Base-by-base conservation (phyloP, 2,888 invertebrate genomes). In the Cosmopolites sordidus region DNA sequence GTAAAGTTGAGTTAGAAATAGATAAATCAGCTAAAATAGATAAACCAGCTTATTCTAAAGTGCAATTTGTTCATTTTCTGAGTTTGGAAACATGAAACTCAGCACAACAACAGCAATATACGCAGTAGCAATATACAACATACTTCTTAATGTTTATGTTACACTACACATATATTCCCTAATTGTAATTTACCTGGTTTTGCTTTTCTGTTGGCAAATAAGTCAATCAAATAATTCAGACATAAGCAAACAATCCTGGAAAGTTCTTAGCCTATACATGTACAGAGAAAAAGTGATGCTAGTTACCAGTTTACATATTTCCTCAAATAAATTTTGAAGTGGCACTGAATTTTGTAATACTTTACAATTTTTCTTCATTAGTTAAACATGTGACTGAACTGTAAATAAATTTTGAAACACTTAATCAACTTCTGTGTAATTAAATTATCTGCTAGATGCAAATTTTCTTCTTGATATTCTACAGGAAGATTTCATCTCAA, bases 201-300 rank as follows among this genome's bases (percentile, higher is more conserved):
- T 83, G 37, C 87, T 85, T 68, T 83, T 84, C 56, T 88, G 86
- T 64, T 89, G 86, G 46, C 82, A 80, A 66, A 90, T 82, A 14
- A 92, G 76, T 92, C 92, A 92, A 67, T 91, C 89, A 3, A 92
- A 83, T 9, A 92, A 73, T 66, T 91, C 89, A 52, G 83, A 84
- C 1, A 91, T 92, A 12, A 86, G 78, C 74, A 91, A 86, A 60
- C 90, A 89, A 45, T 83, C 82, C 54, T 80, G 79, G 71, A 87
- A 88, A 56, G 84, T 83, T 58, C 87, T 81, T 14, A 90, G 76
- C 16, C 88, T 80, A 66, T 87, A 84, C 55, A 89, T 75, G 64
- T 83, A 83, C 12, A 79, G 81, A 61, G 80, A 79, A 60, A 83
- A 73, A 50, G 77, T 74, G 22, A 86, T 74, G 4, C 84, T 83